Base-by-base conservation (phyloP, 2,888 invertebrate species). In the Cheilosia grossa region DNA sequence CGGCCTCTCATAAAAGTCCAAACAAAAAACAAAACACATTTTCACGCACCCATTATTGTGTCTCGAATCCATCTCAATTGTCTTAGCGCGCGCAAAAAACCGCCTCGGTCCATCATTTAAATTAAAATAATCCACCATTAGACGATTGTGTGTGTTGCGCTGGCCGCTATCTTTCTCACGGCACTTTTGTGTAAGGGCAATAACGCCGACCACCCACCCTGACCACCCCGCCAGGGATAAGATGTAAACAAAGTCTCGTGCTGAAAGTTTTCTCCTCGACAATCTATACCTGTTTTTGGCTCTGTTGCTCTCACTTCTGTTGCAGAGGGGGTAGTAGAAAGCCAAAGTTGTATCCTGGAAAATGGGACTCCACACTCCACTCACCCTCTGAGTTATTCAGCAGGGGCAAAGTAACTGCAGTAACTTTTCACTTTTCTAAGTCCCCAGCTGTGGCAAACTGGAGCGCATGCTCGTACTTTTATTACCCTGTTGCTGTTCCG, bases 381-480 rank as follows among this genome's bases (percentile, higher is more conserved):
- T 70, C 58, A 37, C 54, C 54, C 77, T 42, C 33, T 80, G 70
- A 83, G 75, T 80, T 56, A 79, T 83, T 83, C 1, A 83, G 33
- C 15, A 70, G 47, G 69, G 64, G 70, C 79, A 74, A 80, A 83
- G 80, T 80, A 74, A 69, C 83, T 83, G 83, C 83, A 80, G 83
- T 83, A 80, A 74, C 80, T 83, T 83, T 64, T 69, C 66, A 59
- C 59, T 17, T 33, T 44, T 40, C 24, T 30, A 21, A 30, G 33
- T 27, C 19, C 49, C 53, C n/a, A 40, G 51, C 54, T 54, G 10
- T 17, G 15, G 37, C 13, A 2, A 13, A 19, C 19, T 73, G 24
- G n/a, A 10, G 83, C 83, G 83, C 83, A 83, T 83, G 83, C 59
- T 44, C 42, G 69, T 53, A 78, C 78, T 73, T 64, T 72, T 33